Base-by-base conservation (phyloP, 1,140 invertebrate genomes). In the Holotrichia oblita region DNA sequence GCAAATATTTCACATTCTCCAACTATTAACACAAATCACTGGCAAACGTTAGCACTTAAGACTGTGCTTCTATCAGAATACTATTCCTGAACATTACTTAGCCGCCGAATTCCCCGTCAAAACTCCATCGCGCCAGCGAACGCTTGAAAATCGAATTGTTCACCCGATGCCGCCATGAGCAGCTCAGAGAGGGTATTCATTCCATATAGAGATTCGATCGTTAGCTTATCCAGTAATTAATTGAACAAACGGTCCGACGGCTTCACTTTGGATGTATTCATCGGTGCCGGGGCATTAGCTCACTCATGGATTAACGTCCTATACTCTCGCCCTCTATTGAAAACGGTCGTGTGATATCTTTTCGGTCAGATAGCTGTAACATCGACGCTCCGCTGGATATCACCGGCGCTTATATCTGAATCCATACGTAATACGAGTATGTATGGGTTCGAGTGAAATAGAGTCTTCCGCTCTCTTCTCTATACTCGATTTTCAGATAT, bases 91-190 rank as follows among this genome's bases (percentile, higher is more conserved):
- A n/a, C n/a, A 48, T 48, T 48, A 48, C 44, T 48, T 48, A 48
- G 44, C 44, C 44, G 44, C 12, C n/a, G 6, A n/a, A 48, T 48
- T 12, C 12, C 7, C 3, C 44, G 12, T n/a, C n/a, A n/a, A n/a
- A 12, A 48, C n/a, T 48, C 44, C 44, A 48, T 48, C n/a, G 12
- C 44, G 41, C 41, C 41, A 48, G n/a, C 44, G 12, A 48, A 10
- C 44, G 44, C n/a, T 48, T 48, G 44, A 48, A 48, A 48, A 48
- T 48, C 44, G 44, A 48, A 48, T 48, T 48, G 44, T 48, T n/a
- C n/a, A 48, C 44, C 44, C 44, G 44, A 48, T 48, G 44, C 44
- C 44, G 44, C 12, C 12, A n/a, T n/a, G 12, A 48, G 3, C 41
- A 12, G 41, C 12, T 7, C 8, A 42, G 12, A 42, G 41, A 0